Evolutionary conservation across 2,797 vertebrate genomes (phyloP).

Genomic region (Sebastes itinus): DNA sequence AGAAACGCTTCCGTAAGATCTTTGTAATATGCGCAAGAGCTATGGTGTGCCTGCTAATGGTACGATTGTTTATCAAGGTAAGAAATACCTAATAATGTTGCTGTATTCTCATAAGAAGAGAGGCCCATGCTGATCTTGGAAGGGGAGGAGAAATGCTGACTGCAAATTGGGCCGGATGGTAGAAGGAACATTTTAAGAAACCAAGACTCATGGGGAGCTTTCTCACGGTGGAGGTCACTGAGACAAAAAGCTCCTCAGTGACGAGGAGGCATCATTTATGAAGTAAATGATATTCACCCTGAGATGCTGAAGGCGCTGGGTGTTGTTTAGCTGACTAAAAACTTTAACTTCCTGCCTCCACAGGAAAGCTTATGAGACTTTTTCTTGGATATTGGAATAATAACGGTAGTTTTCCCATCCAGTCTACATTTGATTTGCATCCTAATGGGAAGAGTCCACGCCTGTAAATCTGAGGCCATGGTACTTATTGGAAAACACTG

Average conservation of each 20-base stretch:
- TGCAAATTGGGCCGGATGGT: not conserved
- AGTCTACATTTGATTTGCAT: not conserved
- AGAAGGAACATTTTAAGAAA: not conserved
- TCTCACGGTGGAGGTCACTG: not conserved
- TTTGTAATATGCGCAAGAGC: not conserved
- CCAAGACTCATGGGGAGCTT: not conserved
- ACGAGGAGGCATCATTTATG: not conserved
- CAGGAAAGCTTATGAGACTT: not conserved
- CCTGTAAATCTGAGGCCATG: not conserved
- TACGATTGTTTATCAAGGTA: not conserved
- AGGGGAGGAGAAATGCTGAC: not conserved
- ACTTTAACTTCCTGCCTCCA: not conserved
- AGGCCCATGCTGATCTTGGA: not conserved
- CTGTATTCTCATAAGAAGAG: not conserved
- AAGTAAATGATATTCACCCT: not conserved
- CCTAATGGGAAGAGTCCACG: not conserved
- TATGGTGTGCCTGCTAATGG: not conserved
- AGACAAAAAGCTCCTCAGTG: not conserved
- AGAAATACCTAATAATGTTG: not conserved
- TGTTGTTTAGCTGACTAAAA: not conserved
- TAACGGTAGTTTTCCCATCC: not conserved
- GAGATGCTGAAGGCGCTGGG: not conserved
- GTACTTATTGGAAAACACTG: not conserved
- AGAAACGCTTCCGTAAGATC: not conserved
- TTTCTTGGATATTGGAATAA: not conserved